Conservation (phyloP, 2,113 vertebrate genomes). For the Actenoides hombroni region DNA sequence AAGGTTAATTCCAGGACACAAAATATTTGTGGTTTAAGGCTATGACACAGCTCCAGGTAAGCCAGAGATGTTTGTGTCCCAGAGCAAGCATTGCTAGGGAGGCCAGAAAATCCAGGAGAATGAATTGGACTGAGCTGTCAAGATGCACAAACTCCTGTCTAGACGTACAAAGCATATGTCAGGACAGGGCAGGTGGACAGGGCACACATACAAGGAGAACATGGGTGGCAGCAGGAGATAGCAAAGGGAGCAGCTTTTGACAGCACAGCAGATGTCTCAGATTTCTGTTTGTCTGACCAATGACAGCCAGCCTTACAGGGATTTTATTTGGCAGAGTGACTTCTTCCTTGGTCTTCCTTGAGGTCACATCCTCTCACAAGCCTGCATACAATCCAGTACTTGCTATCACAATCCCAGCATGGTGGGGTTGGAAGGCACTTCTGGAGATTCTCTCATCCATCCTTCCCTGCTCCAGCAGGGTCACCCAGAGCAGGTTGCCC, state of each 20-base stretch:
- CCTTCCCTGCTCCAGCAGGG: neutral
- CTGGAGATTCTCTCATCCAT: neutral
- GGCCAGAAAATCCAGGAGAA: neutral
- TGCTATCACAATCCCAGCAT: neutral
- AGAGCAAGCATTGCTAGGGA: neutral
- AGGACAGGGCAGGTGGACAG: neutral
- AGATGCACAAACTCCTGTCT: neutral
- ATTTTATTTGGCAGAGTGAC: neutral
- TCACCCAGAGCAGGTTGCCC: neutral
- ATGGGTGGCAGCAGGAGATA: constrained; percentile 1
- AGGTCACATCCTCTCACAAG: neutral
- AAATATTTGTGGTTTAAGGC: neutral
- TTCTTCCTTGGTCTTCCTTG: neutral
- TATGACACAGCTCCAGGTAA: neutral
- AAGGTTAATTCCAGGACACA: neutral
- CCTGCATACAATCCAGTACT: neutral
- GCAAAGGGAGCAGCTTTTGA: neutral
- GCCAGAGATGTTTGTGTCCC: neutral
- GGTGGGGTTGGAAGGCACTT: neutral
- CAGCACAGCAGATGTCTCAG: neutral
- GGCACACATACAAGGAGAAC: neutral
- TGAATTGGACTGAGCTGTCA: neutral
- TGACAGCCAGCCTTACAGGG: neutral
- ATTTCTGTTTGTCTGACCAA: neutral
- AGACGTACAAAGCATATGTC: neutral